Base-by-base conservation (phyloP, 2,888 invertebrate species). In the Gibbula magus region DNA sequence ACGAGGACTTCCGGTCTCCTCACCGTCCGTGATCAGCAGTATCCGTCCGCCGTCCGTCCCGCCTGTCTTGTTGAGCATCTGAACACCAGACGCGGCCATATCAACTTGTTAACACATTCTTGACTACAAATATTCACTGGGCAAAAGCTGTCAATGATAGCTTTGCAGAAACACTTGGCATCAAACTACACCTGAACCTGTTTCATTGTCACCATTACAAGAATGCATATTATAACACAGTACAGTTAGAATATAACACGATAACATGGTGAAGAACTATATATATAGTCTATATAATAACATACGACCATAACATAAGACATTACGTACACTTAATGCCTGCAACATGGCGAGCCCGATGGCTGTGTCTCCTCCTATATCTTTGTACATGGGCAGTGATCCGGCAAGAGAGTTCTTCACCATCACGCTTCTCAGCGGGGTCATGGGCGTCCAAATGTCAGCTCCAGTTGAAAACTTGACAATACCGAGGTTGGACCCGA, bases 41-140 rank as follows among this genome's bases (percentile, higher is more conserved):
- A 73, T 39, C n/a, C 74, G n/a, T 18, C 52, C 74, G 3, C 18
- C 25, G 7, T 45, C 45, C 13, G 51, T 25, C 20, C 25, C 54
- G 5, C 73, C 76, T 18, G 67, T 77, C 3, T 16, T 29, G 13
- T 67, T n/a, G 20, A 79, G 20, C 22, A 75, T 61, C 79, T 79
- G 45, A 45, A n/a, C n/a, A n/a, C n/a, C n/a, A n/a, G n/a, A n/a
- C n/a, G n/a, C n/a, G n/a, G n/a, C n/a, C n/a, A n/a, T n/a, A n/a
- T n/a, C n/a, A n/a, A n/a, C n/a, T n/a, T n/a, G n/a, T n/a, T n/a
- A n/a, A n/a, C n/a, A n/a, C n/a, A n/a, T n/a, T n/a, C n/a, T n/a
- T n/a, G n/a, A n/a, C n/a, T n/a, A n/a, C n/a, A n/a, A n/a, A n/a
- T n/a, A n/a, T n/a, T n/a, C n/a, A n/a, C n/a, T n/a, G n/a, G n/a